Evolutionary conservation across 2,113 vertebrate genomes (phyloP), one percentile per base, ranked within the genome.

Genomic region (Labeo catla): DNA sequence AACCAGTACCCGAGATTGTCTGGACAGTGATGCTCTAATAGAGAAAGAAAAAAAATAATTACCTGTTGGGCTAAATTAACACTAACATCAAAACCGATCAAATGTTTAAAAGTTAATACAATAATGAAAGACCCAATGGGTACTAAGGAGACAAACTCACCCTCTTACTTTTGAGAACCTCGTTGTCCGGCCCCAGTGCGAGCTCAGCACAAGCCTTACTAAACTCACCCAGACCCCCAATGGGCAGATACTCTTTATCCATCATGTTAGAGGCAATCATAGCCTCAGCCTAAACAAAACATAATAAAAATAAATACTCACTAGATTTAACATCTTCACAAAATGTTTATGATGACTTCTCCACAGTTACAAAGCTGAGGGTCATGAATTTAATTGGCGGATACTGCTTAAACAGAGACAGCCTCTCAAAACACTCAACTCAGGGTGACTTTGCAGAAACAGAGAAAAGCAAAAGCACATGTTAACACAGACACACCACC

Each of bases 1-100:
- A 98, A 81, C 98, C 97, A 0, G 98, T 99, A 87, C 98, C 98
- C 54, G 98, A 99, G 93, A 99, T 99, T 66, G 96, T 96, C 93
- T 99, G 98, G 73, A 99, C 96, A 0, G 98, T 99, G 91, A 97
- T 94, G 81, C 91, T 97, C 98, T 99, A 91, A 50, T 83, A 87
- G 21, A 45, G 77, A 81, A 11, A 82, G 43, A 7, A 77, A 61
- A 54, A 73, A 61, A 89, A 39, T 72, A 74, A 15, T 11, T 11
- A 13, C 79, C 39, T 15, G 54, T 39, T 10, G 13, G 4, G 0
- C 0, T 45, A 45, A 47, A 76, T 74, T 10, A 86, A 74, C 0
- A 52, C 36, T 0, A 43, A 83, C 66, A 16, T 36, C 1, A 79
- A 39, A 3, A 23, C 2, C 15, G 1, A 16, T 8, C 21, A 39